Conservation (phyloP, 2,797 vertebrate genomes). For the Syndactyla subalaris region DNA sequence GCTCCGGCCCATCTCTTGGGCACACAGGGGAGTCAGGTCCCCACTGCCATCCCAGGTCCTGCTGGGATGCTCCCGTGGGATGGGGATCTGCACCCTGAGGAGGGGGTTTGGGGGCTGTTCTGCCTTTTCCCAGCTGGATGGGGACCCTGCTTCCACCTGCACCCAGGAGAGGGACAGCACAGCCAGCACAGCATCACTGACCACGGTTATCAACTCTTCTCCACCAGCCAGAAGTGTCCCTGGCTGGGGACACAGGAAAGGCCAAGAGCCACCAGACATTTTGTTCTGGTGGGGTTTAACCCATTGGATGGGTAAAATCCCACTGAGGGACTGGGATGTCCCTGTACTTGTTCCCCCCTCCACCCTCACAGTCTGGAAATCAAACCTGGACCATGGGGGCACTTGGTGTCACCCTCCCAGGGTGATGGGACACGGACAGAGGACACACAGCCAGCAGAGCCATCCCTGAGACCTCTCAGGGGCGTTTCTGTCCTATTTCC, state of each 20-base stretch:
- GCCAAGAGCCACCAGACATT: neutral
- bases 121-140: neutral
- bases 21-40: too few species aligned
- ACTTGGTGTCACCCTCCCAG: neutral
- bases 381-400: too few species aligned
- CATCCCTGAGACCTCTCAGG: neutral
- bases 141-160: neutral
- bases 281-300: fast-evolving
- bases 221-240: neutral
- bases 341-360: neutral
- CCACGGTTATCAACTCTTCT: neutral
- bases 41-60: fast-evolving
- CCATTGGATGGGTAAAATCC: neutral
- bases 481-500: fast-evolving
- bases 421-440: fast-evolving
- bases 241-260: neutral
- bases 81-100: neutral
- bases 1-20: neutral
- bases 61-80: neutral
- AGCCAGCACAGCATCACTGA: neutral
- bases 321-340: fast-evolving
- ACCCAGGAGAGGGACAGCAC: fast-evolving
- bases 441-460: neutral
- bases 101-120: neutral
- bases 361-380: fast-evolving